These are phyloP conservation scores for Watsonalla binaria DNA, from an alignment of 2,888 invertebrate species.

Conservation along the genomic window DNA sequence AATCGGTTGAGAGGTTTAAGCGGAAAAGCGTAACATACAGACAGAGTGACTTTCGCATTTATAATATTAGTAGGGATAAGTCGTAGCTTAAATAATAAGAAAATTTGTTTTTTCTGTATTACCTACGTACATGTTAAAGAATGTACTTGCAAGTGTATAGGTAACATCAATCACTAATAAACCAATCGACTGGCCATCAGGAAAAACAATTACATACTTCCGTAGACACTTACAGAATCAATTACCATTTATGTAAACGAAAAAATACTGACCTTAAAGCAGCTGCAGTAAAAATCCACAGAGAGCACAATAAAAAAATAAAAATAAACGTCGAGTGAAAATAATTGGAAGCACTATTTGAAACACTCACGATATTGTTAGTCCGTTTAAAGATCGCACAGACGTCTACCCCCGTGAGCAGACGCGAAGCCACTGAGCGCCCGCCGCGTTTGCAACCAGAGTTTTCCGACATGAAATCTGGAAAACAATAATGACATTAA, in stretches of 20 bases:
- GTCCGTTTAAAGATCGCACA: conserved; percentile 16
- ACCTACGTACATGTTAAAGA: too few relatives aligned
- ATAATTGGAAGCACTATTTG: conserved; percentile 44
- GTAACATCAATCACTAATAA: background rate
- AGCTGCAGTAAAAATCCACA: conserved; percentile 50
- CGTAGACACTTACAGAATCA: background rate
- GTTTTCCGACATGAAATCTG: conserved; percentile 19
- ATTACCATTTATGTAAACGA: background rate
- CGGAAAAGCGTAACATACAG: too few relatives aligned
- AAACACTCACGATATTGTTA: conserved; percentile 54
- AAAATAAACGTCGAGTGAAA: conserved; percentile 28
- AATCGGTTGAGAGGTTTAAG: too few relatives aligned
- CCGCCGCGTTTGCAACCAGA: conserved; percentile 6
- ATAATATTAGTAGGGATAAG: too few relatives aligned
- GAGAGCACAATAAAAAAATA: conserved; percentile 42
- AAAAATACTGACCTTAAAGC: conserved; percentile 43
- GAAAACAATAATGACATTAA: conserved; percentile 13
- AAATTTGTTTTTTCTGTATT: too few relatives aligned
- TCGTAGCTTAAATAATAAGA: too few relatives aligned
- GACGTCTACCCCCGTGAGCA: conserved; percentile 52
- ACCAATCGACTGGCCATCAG: background rate
- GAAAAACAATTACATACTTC: background rate
- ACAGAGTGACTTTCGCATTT: too few relatives aligned
- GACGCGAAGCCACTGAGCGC: conserved; percentile 51
- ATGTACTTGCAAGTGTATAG: too few relatives aligned